phyloP scores from a whole-genome alignment of 1,140 invertebrate genomes.

The Acromyrmex charruanus region DNA sequence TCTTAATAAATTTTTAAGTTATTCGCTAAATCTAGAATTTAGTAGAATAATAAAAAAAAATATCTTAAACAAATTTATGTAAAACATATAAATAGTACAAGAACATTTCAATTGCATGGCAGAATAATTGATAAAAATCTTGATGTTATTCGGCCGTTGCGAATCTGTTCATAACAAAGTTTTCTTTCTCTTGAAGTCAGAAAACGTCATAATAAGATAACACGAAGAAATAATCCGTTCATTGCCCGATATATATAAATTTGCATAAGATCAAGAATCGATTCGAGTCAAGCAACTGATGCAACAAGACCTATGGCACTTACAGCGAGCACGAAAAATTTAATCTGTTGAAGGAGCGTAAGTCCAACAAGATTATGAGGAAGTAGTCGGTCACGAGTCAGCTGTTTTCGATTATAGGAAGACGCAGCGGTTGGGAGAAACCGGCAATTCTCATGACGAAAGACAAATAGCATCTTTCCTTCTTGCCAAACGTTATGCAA shows the following conservation, averaged over 20 bases:
- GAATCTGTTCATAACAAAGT: background rate
- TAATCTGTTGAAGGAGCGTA: background rate
- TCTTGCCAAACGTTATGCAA: conserved; percentile 14
- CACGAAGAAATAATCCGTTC: conserved; percentile 3
- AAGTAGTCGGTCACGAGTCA: conserved; percentile 5
- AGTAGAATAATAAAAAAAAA: background rate
- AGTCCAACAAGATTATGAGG: conserved; percentile 21
- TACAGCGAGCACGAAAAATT: conserved; percentile 9
- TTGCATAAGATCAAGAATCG: conserved; percentile 21
- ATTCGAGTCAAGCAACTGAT: background rate
- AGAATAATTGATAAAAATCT: background rate
- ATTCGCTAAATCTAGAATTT: background rate
- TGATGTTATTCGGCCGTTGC: background rate
- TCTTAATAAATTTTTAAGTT: background rate
- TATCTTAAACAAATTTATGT: conserved; percentile 6
- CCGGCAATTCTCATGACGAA: background rate
- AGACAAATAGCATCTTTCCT: conserved; percentile 5
- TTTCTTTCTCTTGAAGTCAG: background rate
- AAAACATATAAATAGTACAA: background rate
- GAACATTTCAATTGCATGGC: background rate
- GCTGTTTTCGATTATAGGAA: conserved; percentile 31
- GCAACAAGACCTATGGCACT: conserved; percentile 25
- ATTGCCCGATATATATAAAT: conserved; percentile 12
- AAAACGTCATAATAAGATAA: background rate
- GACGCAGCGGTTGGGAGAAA: conserved; percentile 24